These are phyloP conservation scores for Nesospiza acunhae DNA, from an alignment of 2,113 vertebrate species.

Conservation along the genomic window DNA sequence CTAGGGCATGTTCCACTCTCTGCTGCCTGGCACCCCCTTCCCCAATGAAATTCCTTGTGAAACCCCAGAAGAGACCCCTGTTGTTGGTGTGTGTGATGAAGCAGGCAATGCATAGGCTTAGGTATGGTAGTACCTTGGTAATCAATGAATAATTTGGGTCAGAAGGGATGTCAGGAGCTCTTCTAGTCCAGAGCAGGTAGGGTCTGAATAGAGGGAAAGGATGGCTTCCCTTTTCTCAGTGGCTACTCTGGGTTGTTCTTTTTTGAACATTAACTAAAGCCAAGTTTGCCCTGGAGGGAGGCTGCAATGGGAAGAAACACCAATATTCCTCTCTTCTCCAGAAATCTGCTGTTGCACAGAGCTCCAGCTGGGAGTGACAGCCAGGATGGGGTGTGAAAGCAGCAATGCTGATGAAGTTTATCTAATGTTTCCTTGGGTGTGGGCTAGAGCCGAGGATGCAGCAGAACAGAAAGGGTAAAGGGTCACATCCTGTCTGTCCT, in stretches of 20 bases:
- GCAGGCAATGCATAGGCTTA: rapidly evolving
- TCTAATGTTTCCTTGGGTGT: not conserved
- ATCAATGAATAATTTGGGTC: not conserved
- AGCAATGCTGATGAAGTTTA: not conserved
- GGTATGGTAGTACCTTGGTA: not conserved
- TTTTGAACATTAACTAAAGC: not conserved
- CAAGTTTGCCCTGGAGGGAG: not conserved
- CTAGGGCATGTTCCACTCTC: not conserved
- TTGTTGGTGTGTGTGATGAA: not conserved
- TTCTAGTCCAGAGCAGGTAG: not conserved
- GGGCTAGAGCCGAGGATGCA: not conserved
- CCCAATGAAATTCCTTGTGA: rapidly evolving
- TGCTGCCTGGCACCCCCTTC: not conserved
- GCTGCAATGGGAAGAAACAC: not conserved
- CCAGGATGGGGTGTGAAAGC: not conserved
- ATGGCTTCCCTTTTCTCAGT: not conserved
- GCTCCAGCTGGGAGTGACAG: not conserved
- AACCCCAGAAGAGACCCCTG: not conserved
- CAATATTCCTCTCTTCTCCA: not conserved
- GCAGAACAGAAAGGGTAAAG: not conserved
- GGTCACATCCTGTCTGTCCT: not conserved
- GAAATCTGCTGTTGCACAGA: not conserved
- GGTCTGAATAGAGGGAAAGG: not conserved
- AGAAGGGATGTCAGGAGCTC: not conserved
- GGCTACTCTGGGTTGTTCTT: rapidly evolving